These are phyloP conservation scores for Diadema setosum DNA, from an alignment of 35 echinoderm and acorn worm species.

Conservation along the genomic window DNA sequence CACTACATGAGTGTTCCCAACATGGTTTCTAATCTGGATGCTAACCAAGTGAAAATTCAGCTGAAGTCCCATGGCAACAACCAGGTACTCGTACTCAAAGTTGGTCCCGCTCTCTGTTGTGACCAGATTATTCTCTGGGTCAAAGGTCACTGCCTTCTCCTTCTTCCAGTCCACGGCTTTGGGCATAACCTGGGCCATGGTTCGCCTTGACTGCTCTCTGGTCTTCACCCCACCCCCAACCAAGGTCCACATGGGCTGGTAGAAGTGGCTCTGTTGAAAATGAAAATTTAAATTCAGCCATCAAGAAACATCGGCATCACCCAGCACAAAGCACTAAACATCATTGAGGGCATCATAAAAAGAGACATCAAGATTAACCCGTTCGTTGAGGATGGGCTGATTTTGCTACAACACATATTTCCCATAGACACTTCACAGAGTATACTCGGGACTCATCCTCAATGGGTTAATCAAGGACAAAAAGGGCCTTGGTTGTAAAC, in stretches of 20 bases:
- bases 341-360: no score
- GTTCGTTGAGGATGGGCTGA: no score
- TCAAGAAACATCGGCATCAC: no score
- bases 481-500: no score
- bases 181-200: slow-evolving; percentile 72
- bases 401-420: no score
- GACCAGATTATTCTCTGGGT: slow-evolving; percentile 88
- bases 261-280: slow-evolving; percentile 67
- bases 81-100: slow-evolving; percentile 83
- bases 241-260: slow-evolving; percentile 96
- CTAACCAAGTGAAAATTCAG: slow-evolving; percentile 74
- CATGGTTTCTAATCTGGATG: not conserved
- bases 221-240: slow-evolving; percentile 93
- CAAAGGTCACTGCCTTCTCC: slow-evolving; percentile 60
- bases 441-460: no score
- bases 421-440: no score
- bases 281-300: no score
- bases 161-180: slow-evolving; percentile 67
- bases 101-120: slow-evolving; percentile 44
- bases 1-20: no score
- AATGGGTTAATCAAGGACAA: no score
- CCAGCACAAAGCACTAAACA: no score
- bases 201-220: slow-evolving; percentile 53
- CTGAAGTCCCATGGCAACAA: slow-evolving; percentile 89
- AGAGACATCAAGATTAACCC: no score